Conservation (phyloP, 1,140 invertebrate genomes). For the Papilio xuthus region DNA sequence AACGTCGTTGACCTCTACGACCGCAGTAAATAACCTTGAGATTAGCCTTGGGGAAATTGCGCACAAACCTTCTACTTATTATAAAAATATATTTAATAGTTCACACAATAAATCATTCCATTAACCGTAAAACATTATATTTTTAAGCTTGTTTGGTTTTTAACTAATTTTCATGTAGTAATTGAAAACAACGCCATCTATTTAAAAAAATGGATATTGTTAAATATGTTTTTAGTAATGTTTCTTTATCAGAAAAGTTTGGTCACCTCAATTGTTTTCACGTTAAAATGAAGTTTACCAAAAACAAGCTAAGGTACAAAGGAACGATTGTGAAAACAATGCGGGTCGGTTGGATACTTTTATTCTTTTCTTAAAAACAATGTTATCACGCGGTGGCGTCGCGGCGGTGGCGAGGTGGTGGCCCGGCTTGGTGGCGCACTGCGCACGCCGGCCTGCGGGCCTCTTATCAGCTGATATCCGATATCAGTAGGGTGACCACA, state of each 20-base stretch:
- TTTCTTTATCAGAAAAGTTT: neutral
- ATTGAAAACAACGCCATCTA: too few species aligned
- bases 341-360: constrained; percentile 26
- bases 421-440: constrained; percentile 5
- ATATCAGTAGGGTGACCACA: constrained; percentile 28
- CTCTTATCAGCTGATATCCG: constrained; percentile 37
- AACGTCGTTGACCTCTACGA: constrained; percentile 40
- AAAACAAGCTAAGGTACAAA: neutral
- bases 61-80: constrained; percentile 3
- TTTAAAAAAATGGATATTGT: neutral
- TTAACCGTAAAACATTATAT: neutral
- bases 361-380: constrained; percentile 30
- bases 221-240: neutral
- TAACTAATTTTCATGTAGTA: too few species aligned
- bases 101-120: neutral
- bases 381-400: constrained; percentile 35
- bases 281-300: neutral
- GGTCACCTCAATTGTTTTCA: neutral
- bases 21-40: constrained; percentile 51
- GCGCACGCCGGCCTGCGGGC: constrained; percentile 33
- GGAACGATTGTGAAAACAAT: neutral
- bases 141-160: neutral
- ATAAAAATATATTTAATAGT: neutral
- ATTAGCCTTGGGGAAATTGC: constrained; percentile 50
- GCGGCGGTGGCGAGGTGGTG: constrained; percentile 5